A percentile compares a stretch with the other conserved stretches of the same genome.
Evolutionary conservation across 35 echinoderm and acorn worm genomes (phyloP).

Genomic region (Ophioderma brevispina): DNA sequence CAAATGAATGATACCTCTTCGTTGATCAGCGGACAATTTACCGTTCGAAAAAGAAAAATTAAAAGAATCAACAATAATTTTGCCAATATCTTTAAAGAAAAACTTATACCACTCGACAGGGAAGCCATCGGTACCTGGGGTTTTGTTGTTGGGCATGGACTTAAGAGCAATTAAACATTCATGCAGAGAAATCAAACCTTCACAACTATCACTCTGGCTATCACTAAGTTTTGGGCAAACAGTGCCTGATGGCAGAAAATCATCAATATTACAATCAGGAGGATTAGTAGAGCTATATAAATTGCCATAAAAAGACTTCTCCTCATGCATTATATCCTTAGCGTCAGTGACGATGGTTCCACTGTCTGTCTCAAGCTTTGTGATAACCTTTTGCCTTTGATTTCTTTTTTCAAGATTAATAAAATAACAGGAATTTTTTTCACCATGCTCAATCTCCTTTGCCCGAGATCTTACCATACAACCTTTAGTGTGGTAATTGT

Average conservation of each 20-base stretch:
- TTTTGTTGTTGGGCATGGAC: slow-evolving; percentile 37
- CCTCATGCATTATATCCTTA: slow-evolving; percentile 11
- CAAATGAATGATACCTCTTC: slow-evolving; percentile 27
- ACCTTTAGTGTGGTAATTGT: background rate
- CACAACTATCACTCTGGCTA: slow-evolving; percentile 10
- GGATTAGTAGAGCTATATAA: background rate
- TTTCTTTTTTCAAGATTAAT: slow-evolving; percentile 49
- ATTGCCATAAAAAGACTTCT: slow-evolving; percentile 10
- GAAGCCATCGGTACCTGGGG: slow-evolving; percentile 54
- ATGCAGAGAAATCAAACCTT: slow-evolving; percentile 2
- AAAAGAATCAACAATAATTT: slow-evolving; percentile 20
- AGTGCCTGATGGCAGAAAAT: background rate
- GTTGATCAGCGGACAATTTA: slow-evolving; percentile 22
- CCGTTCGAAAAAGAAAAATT: slow-evolving; percentile 5
- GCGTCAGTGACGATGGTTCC: background rate
- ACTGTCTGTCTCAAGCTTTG: slow-evolving; percentile 12
- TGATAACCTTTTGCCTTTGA: slow-evolving; percentile 40
- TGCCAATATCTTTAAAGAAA: slow-evolving; percentile 49
- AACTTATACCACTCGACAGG: slow-evolving; percentile 53
- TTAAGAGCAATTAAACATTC: slow-evolving; percentile 29
- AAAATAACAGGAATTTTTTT: slow-evolving; percentile 20
- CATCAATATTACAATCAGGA: background rate
- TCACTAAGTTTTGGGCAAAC: background rate
- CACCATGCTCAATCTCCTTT: background rate
- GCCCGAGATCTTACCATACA: background rate